Percentiles rank a stretch among this genome's conserved stretches.
These are phyloP conservation scores for Campylomormyrus tamandua DNA, from an alignment of 2,113 vertebrate species.

Conservation along the genomic window DNA sequence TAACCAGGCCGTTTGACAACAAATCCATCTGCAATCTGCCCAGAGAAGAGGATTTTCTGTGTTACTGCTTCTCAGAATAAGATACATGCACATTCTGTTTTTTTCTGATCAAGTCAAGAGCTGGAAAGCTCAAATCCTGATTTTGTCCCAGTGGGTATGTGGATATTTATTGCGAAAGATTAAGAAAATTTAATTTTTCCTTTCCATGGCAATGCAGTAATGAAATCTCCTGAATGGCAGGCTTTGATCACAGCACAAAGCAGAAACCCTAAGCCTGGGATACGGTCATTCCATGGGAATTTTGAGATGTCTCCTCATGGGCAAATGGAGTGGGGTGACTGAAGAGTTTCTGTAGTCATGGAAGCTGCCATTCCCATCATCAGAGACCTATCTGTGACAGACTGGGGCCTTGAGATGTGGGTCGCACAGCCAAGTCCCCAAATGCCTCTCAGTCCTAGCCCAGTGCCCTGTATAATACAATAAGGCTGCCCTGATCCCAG, in stretches of 20 bases:
- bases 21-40: slow-evolving; percentile 11
- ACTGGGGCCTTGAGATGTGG: not conserved
- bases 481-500: not conserved
- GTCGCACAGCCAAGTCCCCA: slow-evolving; percentile 1
- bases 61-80: not conserved
- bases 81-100: not conserved
- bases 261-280: not conserved
- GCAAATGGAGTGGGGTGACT: not conserved
- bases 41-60: not conserved
- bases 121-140: not conserved
- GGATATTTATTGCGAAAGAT: slow-evolving; percentile 13
- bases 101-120: not conserved
- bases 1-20: slow-evolving; percentile 12
- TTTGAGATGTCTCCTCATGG: not conserved
- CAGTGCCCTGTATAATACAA: not conserved
- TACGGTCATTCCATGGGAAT: not conserved
- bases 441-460: not conserved
- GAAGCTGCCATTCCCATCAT: not conserved
- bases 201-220: slow-evolving; percentile 2
- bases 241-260: not conserved
- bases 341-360: not conserved
- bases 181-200: not conserved
- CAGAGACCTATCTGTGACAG: not conserved
- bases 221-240: slow-evolving; percentile 5
- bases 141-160: not conserved